phyloP scores from a whole-genome alignment of 2,797 vertebrate species.

The Melanotaenia pygmaea region DNA sequence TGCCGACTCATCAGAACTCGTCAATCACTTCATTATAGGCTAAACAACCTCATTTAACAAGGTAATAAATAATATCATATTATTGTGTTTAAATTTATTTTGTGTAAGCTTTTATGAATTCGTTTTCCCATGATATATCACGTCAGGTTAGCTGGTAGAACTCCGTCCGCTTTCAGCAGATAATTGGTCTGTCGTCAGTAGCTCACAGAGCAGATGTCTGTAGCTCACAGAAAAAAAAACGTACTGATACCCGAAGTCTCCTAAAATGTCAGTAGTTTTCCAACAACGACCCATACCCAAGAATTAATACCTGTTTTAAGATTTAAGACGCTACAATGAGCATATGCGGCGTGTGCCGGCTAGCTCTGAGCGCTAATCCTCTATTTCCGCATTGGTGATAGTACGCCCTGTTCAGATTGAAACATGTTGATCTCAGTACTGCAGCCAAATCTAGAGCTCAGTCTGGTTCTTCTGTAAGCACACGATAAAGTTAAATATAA shows the following conservation, averaged over 20 bases:
- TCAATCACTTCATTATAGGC: conserved; percentile 10
- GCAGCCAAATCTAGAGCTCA: background rate
- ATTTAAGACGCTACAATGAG: accelerated
- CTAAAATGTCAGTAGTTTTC: background rate
- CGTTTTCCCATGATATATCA: background rate
- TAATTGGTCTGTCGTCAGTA: conserved; percentile 20
- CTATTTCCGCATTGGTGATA: conserved; percentile 73
- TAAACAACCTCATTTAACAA: background rate
- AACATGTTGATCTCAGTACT: conserved; percentile 27
- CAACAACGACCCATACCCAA: accelerated
- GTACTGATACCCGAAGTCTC: background rate
- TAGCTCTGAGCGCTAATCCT: conserved; percentile 51
- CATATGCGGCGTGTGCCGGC: background rate
- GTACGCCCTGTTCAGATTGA: conserved; percentile 46
- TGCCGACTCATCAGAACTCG: conserved; percentile 35
- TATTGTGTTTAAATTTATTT: accelerated
- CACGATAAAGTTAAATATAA: background rate
- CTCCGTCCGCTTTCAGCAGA: background rate
- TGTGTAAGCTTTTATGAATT: background rate
- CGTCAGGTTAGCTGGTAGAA: background rate
- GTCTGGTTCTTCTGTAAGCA: background rate
- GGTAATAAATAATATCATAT: conserved; percentile 4
- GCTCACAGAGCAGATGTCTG: conserved; percentile 40
- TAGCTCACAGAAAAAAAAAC: background rate
- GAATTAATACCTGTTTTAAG: accelerated